These are phyloP conservation scores for Mythimna albipuncta DNA, from an alignment of 2,888 invertebrate genomes.

Conservation along the genomic window DNA sequence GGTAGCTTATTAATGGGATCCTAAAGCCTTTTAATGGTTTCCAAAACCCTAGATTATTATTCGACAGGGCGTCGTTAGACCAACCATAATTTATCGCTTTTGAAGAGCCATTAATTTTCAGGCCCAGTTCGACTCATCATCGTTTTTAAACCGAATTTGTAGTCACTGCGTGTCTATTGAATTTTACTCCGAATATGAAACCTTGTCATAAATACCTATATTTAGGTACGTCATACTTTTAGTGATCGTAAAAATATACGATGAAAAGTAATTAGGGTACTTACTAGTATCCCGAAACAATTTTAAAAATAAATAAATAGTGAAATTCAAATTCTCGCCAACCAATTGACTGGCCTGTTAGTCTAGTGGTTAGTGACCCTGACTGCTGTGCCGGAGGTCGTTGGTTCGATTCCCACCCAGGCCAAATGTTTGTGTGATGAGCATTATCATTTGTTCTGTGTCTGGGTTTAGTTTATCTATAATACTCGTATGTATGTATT, in stretches of 20 bases:
- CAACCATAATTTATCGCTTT: conserved; percentile 54
- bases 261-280: conserved; percentile 46
- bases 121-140: conserved; percentile 26
- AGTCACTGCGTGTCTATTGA: conserved; percentile 24
- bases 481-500: too few relatives aligned
- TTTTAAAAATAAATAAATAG: neutral
- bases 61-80: conserved; percentile 38
- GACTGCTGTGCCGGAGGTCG: too few relatives aligned
- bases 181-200: conserved; percentile 36
- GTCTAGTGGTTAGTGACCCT: too few relatives aligned
- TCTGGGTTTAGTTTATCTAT: too few relatives aligned
- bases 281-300: conserved; percentile 5
- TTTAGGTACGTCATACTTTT: too few relatives aligned
- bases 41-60: conserved; percentile 48
- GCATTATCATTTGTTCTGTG: too few relatives aligned
- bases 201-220: conserved; percentile 34
- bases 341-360: neutral
- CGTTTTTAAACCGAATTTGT: conserved; percentile 33
- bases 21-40: conserved; percentile 43
- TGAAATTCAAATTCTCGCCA: too few relatives aligned
- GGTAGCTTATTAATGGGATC: conserved; percentile 23
- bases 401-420: too few relatives aligned
- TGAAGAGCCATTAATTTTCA: conserved; percentile 46
- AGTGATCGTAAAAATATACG: conserved; percentile 40
- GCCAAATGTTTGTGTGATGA: too few relatives aligned